Evolutionary conservation across 2,113 vertebrate genomes (phyloP).

Genomic region (Xyliphius kryptos): DNA sequence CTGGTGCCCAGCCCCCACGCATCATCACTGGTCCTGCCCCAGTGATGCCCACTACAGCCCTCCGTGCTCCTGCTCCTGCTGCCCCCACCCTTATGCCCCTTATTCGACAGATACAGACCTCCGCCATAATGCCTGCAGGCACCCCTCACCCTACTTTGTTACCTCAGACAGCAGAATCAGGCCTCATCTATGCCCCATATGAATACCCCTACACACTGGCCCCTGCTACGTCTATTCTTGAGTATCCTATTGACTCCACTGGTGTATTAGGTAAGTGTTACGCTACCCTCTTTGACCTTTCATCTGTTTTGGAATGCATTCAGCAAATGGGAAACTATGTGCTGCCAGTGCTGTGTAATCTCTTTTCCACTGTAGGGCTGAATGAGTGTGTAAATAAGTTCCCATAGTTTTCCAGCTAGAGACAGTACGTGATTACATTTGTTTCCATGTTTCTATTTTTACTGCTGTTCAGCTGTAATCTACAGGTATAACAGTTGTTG

Average conservation of each 20-base stretch:
- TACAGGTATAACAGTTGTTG: no score
- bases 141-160: slow-evolving; percentile 87
- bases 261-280: slow-evolving; percentile 92
- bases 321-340: background rate
- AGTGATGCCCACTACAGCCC: slow-evolving; percentile 78
- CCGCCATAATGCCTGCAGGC: slow-evolving; percentile 82
- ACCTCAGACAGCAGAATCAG: slow-evolving; percentile 86
- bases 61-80: slow-evolving; percentile 83
- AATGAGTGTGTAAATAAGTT: background rate
- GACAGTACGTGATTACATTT: no score
- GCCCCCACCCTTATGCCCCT: slow-evolving; percentile 96
- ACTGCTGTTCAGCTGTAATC: no score
- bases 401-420: no score
- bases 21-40: slow-evolving; percentile 91
- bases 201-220: slow-evolving; percentile 96
- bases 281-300: background rate
- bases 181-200: slow-evolving; percentile 96
- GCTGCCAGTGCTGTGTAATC: background rate
- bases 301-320: background rate
- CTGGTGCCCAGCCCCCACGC: slow-evolving; percentile 86
- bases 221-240: slow-evolving; percentile 92
- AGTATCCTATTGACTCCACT: slow-evolving; percentile 96
- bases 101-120: slow-evolving; percentile 98
- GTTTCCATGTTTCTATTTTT: no score
- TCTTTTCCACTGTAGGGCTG: slow-evolving; percentile 1